Evolutionary conservation across 2,888 invertebrate species (phyloP).

Genomic region (Microplitis manilae): DNA sequence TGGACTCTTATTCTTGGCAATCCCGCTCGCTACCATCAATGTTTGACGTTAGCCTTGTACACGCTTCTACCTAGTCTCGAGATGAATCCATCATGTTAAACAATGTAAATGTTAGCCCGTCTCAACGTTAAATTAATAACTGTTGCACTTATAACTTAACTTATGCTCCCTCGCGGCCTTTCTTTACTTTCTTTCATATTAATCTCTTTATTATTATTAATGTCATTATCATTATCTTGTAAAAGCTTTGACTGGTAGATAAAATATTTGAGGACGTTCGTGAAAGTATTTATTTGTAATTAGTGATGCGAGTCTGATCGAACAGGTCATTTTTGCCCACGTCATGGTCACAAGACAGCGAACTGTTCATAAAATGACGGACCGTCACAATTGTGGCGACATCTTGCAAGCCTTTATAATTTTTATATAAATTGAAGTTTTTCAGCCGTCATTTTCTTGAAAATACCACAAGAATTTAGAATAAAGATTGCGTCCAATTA

Average conservation of each 20-base stretch:
- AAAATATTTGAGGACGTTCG: not conserved
- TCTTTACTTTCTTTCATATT: not conserved
- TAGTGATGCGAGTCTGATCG: too few relatives aligned
- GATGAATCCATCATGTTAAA: constrained; percentile 70
- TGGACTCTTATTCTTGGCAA: not conserved
- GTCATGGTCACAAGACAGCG: too few relatives aligned
- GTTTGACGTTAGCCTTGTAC: constrained; percentile 46
- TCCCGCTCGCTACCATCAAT: constrained; percentile 29
- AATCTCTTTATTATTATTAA: not conserved
- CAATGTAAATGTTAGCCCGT: constrained; percentile 70
- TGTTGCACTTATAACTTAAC: constrained; percentile 58
- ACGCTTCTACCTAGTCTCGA: constrained; percentile 51
- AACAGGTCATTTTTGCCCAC: too few relatives aligned
- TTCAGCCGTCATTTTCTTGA: too few relatives aligned
- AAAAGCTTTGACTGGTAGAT: not conserved
- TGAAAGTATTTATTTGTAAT: not conserved
- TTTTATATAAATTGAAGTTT: too few relatives aligned
- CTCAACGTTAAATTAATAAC: constrained; percentile 69
- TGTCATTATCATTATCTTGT: constrained; percentile 3
- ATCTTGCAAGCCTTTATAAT: too few relatives aligned
- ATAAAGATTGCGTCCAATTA: too few relatives aligned
- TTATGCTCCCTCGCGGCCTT: constrained; percentile 2
- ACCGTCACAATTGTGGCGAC: too few relatives aligned
- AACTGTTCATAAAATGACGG: too few relatives aligned
- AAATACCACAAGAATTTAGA: too few relatives aligned